A percentile compares a stretch with the other conserved stretches of the same genome.
These are phyloP conservation scores for Plodia interpunctella DNA, from an alignment of 1,140 invertebrate species.

Conservation along the genomic window DNA sequence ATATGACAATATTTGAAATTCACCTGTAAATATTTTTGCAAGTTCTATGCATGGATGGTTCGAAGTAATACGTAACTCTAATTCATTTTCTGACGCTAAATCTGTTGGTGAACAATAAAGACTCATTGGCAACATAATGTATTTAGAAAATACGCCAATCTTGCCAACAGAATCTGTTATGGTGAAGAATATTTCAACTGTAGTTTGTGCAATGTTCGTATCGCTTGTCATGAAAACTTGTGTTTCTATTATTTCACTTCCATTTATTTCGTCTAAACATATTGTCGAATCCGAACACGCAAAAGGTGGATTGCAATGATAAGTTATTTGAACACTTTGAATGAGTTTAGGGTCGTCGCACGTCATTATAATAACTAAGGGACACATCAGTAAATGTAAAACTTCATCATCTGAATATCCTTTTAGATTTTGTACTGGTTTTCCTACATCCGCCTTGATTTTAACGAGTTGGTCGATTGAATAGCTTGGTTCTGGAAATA, in stretches of 20 bases:
- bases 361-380: slow-evolving; percentile 47
- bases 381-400: slow-evolving; percentile 45
- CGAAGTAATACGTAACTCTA: slow-evolving; percentile 37
- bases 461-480: slow-evolving; percentile 44
- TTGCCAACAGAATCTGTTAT: slow-evolving; percentile 47
- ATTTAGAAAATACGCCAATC: slow-evolving; percentile 39
- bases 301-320: slow-evolving; percentile 46
- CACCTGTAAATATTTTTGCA: slow-evolving; percentile 57
- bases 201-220: slow-evolving; percentile 38
- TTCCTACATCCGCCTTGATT: slow-evolving; percentile 54
- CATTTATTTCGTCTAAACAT: slow-evolving; percentile 57
- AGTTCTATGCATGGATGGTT: slow-evolving; percentile 40
- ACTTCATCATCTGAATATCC: slow-evolving; percentile 28
- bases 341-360: slow-evolving; percentile 52
- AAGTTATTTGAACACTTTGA: slow-evolving; percentile 57
- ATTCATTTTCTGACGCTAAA: slow-evolving; percentile 24
- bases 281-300: slow-evolving; percentile 43
- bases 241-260: slow-evolving; percentile 60
- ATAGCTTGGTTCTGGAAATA: slow-evolving; percentile 37
- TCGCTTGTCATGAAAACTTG: slow-evolving; percentile 43
- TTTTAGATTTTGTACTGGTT: slow-evolving; percentile 45
- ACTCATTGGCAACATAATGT: slow-evolving; percentile 44
- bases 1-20: too few relatives aligned
- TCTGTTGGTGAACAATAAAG: slow-evolving; percentile 43
- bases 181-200: slow-evolving; percentile 48